Evolutionary conservation across 2,113 vertebrate species (phyloP).

Genomic region (Neomonachus schauinslandi): DNA sequence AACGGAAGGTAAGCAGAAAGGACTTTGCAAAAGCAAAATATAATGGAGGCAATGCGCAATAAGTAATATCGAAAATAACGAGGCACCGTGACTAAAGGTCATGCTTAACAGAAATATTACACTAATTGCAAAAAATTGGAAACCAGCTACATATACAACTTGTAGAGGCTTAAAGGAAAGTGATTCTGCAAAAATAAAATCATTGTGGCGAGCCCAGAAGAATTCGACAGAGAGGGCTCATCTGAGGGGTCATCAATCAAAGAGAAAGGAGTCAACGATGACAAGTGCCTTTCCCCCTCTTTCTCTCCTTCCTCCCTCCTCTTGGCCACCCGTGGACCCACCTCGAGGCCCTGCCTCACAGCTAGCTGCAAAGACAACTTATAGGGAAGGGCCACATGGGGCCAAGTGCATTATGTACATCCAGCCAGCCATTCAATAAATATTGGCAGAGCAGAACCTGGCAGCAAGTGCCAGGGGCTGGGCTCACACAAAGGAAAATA

Average conservation of each 20-base stretch:
- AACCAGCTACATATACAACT: neutral
- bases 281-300: neutral
- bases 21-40: neutral
- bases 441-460: neutral
- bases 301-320: neutral
- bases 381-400: neutral
- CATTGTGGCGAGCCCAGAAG: neutral
- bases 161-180: neutral
- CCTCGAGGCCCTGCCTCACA: neutral
- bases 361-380: neutral
- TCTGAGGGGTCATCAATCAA: neutral
- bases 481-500: slow-evolving; percentile 45
- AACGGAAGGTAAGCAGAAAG: neutral
- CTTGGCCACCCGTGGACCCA: neutral
- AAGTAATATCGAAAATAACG: neutral
- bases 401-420: neutral
- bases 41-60: neutral
- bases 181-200: neutral
- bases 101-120: neutral
- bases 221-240: neutral
- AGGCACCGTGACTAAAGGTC: neutral
- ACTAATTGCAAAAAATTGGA: neutral
- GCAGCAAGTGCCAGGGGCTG: neutral
- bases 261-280: neutral
- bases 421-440: neutral